Base-by-base conservation (phyloP, 2,888 invertebrate species). In the Hypena proboscidalis region DNA sequence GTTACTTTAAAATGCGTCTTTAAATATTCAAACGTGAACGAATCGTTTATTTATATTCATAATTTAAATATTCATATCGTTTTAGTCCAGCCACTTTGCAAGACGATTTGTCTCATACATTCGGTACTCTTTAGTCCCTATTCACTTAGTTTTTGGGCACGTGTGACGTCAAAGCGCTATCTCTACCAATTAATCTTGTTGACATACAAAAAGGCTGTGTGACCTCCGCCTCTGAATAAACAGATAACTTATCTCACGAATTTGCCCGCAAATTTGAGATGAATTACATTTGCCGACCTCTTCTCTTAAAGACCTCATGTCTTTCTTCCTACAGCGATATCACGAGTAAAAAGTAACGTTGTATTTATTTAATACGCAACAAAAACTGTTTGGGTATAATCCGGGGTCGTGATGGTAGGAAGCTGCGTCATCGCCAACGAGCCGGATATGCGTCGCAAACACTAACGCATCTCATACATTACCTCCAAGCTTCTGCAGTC, bases 131-230 rank as follows among this genome's bases (percentile, higher is more conserved):
- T n/a, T n/a, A 22, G 23, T 38, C 39, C 26, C 35, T 36, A 26
- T 23, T 25, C 34, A 22, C 25, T 30, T 20, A 26, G 32, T 20
- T 39, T 34, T 33, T 38, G 29, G 30, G 11, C 20, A 46, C 30
- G 27, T 13, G 40, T 42, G 42, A 29, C 30, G 14, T 27, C 31
- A 26, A 25, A 20, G 41, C 32, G 61, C 44, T 56, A 62, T 60
- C 58, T 48, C 35, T 41, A 36, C 51, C 56, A 60, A 61, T 64
- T 65, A 67, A 68, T 69, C 68, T 69, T 64, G 62, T 60, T 64
- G 62, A 68, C 67, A 35, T 33, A 61, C 61, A 58, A 63, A 68
- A 66, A 60, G 52, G 45, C 38, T 39, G 38, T 42, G 47, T 54
- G 56, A 65, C 67, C 66, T 56, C 47, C 48, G 7, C 25, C 34